Percentiles rank a stretch among this genome's conserved stretches.
Conservation (phyloP, 2,113 vertebrate species). For the Pseudorasbora parva region DNA sequence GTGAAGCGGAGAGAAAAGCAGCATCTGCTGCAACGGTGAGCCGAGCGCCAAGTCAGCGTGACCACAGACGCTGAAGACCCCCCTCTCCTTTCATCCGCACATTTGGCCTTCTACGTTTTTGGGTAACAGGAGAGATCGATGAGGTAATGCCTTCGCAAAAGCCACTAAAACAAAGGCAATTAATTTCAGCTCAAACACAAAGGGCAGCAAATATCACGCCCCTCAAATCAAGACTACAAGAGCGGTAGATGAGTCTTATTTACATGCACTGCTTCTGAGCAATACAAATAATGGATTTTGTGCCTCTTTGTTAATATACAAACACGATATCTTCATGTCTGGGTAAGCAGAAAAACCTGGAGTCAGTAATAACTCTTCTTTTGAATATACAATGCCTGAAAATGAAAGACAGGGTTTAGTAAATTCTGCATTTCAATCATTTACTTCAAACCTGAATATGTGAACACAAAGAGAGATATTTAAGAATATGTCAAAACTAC, state of each 20-base stretch:
- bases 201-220: constrained; percentile 12
- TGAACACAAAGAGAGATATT: no score
- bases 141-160: constrained; percentile 61
- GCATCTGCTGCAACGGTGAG: constrained; percentile 72
- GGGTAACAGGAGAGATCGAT: constrained; percentile 55
- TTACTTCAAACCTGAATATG: background rate
- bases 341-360: background rate
- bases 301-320: background rate
- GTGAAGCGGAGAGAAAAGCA: constrained; percentile 58
- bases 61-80: constrained; percentile 63
- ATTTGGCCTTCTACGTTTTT: constrained; percentile 52
- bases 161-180: constrained; percentile 62
- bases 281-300: background rate
- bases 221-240: background rate
- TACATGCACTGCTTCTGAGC: background rate
- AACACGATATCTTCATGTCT: background rate
- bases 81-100: constrained; percentile 43
- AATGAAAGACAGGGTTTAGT: background rate
- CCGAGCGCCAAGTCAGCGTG: constrained; percentile 67
- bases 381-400: background rate
- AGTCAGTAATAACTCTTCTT: background rate
- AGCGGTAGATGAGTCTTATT: background rate
- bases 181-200: constrained; percentile 48
- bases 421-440: background rate
- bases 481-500: no score